Evolutionary conservation across 2,797 vertebrate genomes (phyloP), one percentile per base, ranked within the genome.

Genomic region (Thaleichthys pacificus): DNA sequence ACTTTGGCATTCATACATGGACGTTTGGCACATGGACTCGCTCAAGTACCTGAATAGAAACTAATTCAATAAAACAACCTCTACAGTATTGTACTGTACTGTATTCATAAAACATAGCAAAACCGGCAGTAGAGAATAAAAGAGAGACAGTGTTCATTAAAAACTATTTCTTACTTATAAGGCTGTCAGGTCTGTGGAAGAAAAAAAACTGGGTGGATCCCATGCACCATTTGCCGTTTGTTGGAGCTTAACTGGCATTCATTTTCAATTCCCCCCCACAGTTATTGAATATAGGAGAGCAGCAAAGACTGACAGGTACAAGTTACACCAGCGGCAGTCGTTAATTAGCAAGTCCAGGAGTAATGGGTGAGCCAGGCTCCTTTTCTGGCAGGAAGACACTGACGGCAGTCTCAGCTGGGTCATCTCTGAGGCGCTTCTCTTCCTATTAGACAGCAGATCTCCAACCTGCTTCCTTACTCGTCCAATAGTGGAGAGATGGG

Each of bases 341-440:
- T 89, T 93, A 93, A 93, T 93, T 93, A 92, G 88, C 83, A 78
- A 85, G 75, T 80, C 84, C 78, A 72, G 77, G 85, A 88, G 86
- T 85, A 86, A 89, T 79, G 81, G 77, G 64, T 80, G 81, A 83
- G 82, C 82, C 70, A 54, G 54, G 76, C 75, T 83, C 76, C 64
- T 76, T 85, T 83, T 75, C 83, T 81, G 83, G 82, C 77, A 77
- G 72, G 73, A 77, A 86, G 81, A 84, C 80, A 76, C 83, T 72
- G 86, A 87, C 68, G 76, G 82, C 79, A 78, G 78, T 77, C 74
- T 79, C 84, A 79, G 73, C 75, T 78, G 72, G 89, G 88, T 89
- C 88, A 86, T 89, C 87, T 90, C 87, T 90, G 87, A 89, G 74
- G 84, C 84, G 83, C 89, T 88, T 91, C 86, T 82, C 87, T 90